A percentile compares a stretch with the other conserved stretches of the same genome.
These are phyloP conservation scores for Crenuchus spilurus DNA, from an alignment of 2,797 vertebrate genomes.

Conservation along the genomic window DNA sequence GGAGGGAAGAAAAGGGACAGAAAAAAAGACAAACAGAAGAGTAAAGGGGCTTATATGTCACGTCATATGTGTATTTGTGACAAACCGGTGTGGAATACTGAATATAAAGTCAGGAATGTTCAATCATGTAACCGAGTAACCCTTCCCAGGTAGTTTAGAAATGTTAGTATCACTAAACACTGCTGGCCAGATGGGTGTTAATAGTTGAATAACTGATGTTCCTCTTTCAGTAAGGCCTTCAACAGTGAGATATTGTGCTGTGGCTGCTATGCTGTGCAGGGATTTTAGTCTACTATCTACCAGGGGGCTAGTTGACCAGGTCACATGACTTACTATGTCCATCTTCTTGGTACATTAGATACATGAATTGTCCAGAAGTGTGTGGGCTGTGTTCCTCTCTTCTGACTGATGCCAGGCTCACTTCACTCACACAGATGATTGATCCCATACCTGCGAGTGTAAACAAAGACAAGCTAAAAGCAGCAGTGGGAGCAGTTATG, in stretches of 20 bases:
- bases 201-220: not conserved
- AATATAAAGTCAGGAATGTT: not conserved
- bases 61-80: not conserved
- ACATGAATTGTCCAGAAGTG: constrained; percentile 34
- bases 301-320: constrained; percentile 1
- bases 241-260: constrained; percentile 55
- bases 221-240: constrained; percentile 34
- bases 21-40: constrained; percentile 27
- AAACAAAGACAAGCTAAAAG: constrained; percentile 29
- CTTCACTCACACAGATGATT: constrained; percentile 91
- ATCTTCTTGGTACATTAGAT: constrained; percentile 54
- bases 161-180: constrained; percentile 27
- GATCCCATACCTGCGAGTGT: constrained; percentile 92
- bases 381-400: constrained; percentile 31
- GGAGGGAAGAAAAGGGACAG: constrained; percentile 3
- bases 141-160: constrained; percentile 7
- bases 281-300: constrained; percentile 11
- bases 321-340: constrained; percentile 33
- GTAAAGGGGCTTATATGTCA: not conserved
- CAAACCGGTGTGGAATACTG: not conserved
- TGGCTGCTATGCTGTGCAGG: constrained; percentile 34
- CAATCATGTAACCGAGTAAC: constrained; percentile 19
- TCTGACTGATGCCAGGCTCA: constrained; percentile 34
- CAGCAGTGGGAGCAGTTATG: no score
- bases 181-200: constrained; percentile 27